Percentiles rank a stretch among this genome's conserved stretches.
phyloP scores from a whole-genome alignment of 2,113 vertebrate genomes.

The Ctenomys sociabilis region DNA sequence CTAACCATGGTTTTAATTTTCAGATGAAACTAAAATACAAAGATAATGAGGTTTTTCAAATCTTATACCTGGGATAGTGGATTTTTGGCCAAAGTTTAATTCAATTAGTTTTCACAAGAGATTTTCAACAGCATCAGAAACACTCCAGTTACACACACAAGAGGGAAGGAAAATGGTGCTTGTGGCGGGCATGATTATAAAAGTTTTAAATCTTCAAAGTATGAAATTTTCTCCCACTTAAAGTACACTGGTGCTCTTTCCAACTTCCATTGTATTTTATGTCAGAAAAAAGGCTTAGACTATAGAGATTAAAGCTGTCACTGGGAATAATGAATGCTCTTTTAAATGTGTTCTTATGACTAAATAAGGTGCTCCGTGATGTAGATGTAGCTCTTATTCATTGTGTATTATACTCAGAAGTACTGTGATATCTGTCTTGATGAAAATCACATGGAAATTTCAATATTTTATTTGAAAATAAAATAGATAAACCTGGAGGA shows the following conservation, averaged over 20 bases:
- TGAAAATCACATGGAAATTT: conserved; percentile 52
- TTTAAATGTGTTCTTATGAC: conserved; percentile 44
- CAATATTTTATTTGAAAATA: conserved; percentile 40
- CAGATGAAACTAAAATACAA: background rate
- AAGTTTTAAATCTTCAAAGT: conserved; percentile 60
- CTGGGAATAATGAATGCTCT: conserved; percentile 2
- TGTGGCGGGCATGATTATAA: background rate
- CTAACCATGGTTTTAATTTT: conserved; percentile 2
- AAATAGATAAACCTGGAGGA: conserved; percentile 11
- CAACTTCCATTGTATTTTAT: conserved; percentile 10
- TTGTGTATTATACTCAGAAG: background rate
- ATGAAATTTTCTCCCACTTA: conserved; percentile 19
- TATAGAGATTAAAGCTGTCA: conserved; percentile 20
- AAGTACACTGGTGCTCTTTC: conserved; percentile 46
- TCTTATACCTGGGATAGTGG: background rate
- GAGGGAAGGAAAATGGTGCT: background rate
- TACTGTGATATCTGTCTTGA: background rate
- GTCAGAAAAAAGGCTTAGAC: conserved; percentile 11
- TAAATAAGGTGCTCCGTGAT: conserved; percentile 8
- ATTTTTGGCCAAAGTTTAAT: conserved; percentile 56
- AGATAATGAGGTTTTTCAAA: conserved; percentile 47
- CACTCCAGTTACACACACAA: background rate
- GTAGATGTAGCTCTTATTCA: background rate
- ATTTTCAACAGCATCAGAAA: conserved; percentile 53
- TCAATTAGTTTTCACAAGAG: conserved; percentile 43